Percentiles rank a stretch among this genome's conserved stretches.
Evolutionary conservation across 64 coral and sea anemone species (phyloP).

Genomic region (Hydrozoanthus tunicans): DNA sequence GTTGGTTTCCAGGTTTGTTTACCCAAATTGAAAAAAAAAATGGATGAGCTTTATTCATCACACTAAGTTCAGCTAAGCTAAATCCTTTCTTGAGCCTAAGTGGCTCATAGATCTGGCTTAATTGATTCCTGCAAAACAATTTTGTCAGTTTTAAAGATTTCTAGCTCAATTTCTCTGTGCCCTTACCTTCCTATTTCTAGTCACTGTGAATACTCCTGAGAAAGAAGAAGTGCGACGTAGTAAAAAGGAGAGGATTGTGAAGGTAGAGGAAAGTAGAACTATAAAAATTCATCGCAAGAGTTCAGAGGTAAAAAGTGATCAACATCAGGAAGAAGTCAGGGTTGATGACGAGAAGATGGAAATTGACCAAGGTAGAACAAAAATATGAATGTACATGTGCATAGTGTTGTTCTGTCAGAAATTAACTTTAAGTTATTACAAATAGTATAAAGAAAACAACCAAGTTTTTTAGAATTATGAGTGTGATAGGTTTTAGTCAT

Average conservation of each 20-base stretch:
- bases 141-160: not conserved
- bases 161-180: not conserved
- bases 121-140: not conserved
- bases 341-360: slow-evolving; percentile 65
- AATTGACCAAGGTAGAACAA: slow-evolving; percentile 63
- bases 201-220: slow-evolving; percentile 14
- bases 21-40: too few species aligned
- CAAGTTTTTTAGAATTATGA: too few species aligned
- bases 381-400: not conserved
- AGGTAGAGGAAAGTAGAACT: slow-evolving; percentile 82
- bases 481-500: too few species aligned
- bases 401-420: too few species aligned
- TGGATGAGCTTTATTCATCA: too few species aligned
- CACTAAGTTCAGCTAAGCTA: too few species aligned
- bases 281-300: slow-evolving; percentile 83
- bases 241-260: slow-evolving; percentile 84
- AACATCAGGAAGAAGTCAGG: slow-evolving; percentile 1
- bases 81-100: too few species aligned
- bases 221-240: slow-evolving; percentile 48
- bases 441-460: too few species aligned
- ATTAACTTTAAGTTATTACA: too few species aligned
- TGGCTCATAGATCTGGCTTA: too few species aligned
- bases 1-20: too few species aligned
- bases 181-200: not conserved
- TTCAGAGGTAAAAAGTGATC: slow-evolving; percentile 35